A percentile compares a stretch with the other conserved stretches of the same genome.
These are phyloP conservation scores for Crenichthys baileyi DNA, from an alignment of 2,797 vertebrate species.

Conservation along the genomic window DNA sequence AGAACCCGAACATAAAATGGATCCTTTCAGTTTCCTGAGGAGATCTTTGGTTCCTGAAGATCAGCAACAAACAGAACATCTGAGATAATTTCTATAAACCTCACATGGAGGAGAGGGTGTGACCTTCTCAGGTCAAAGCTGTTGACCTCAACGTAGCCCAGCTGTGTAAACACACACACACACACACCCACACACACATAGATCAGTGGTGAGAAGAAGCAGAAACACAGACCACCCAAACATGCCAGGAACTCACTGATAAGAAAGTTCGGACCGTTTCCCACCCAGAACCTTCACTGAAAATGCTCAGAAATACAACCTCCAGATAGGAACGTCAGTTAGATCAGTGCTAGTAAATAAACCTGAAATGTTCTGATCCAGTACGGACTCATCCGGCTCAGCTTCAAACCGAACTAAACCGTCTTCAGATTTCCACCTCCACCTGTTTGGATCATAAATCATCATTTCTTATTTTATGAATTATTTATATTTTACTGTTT, in stretches of 20 bases:
- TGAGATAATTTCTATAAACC: neutral
- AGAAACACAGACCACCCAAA: conserved; percentile 14
- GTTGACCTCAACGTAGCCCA: conserved; percentile 15
- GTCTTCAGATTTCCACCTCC: neutral
- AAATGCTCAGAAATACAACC: neutral
- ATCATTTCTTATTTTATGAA: neutral
- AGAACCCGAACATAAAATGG: too few species aligned
- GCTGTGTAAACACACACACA: conserved; percentile 25
- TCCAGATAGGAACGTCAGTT: neutral
- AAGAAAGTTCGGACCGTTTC: neutral
- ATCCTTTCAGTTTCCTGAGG: too few species aligned
- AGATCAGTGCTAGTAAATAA: neutral
- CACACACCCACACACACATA: conserved; percentile 2
- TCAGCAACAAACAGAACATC: neutral
- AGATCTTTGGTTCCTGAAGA: too few species aligned
- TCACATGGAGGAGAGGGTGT: neutral
- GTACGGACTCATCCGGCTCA: neutral
- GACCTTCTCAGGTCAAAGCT: conserved; percentile 15
- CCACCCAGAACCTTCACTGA: neutral
- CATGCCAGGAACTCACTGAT: conserved; percentile 1
- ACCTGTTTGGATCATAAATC: neutral
- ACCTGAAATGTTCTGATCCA: neutral
- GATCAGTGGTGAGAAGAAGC: conserved; percentile 9
- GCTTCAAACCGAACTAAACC: neutral
- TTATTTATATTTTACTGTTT: neutral